Base-by-base conservation (phyloP, 2,113 vertebrate species). In the Cephalopterus ornatus region DNA sequence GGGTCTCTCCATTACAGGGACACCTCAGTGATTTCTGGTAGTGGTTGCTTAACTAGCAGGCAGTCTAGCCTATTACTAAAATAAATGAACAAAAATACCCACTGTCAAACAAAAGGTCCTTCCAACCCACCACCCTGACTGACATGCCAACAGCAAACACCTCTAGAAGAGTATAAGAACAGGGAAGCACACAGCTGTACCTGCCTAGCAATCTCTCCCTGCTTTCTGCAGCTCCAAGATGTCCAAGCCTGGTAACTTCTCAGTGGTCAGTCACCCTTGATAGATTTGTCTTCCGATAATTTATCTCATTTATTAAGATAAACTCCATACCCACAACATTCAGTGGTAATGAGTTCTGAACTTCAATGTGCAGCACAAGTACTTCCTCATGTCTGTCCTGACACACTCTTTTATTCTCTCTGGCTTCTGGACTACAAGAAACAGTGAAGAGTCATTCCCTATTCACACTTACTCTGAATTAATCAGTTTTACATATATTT, bases 131-230 rank as follows among this genome's bases (percentile, higher is more conserved):
- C 5, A 32, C 5, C 21, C 33, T 53, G 47, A 67, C 20, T 27
- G 20, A 73, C 3, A 1, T 8, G 30, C 39, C 9, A 15, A 61
- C 3, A 8, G 58, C 59, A 76, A 94, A 49, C 1, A 4, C 14
- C 22, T 50, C 5, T 0, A 33, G 39, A 22, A 21, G 28, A 61
- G 2, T 3, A 0, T 10, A 78, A 62, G 37, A 66, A 7, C 20
- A 77, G 32, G 8, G 50, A 77, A 74, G 72, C 41, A 84, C 15
- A 6, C 0, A 62, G 44, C 41, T 61, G 20, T 17, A 47, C 47
- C 39, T 62, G 65, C 42, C 53, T 2, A 23, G 13, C 22, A 19
- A 66, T 35, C 20, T 58, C 72, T 55, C 41, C 30, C 39, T 75
- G 53, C n/a, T 80, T 88, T 61, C 41, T n/a, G 19, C 41, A 70